Percentiles rank a stretch among this genome's conserved stretches.
Evolutionary conservation across 2,888 invertebrate species (phyloP).

Genomic region (Drosophila subquinaria): DNA sequence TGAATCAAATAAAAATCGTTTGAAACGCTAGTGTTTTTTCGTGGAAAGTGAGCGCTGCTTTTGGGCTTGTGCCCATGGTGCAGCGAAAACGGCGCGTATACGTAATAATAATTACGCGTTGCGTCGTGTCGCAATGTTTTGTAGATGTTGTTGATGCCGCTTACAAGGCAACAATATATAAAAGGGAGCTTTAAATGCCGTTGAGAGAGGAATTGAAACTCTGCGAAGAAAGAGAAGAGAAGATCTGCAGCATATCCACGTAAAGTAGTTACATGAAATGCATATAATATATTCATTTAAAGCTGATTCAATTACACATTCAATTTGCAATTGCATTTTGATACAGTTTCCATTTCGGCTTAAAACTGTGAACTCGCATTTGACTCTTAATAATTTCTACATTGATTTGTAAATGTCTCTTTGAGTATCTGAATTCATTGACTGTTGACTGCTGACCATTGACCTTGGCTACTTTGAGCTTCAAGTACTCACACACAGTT

Average conservation of each 20-base stretch:
- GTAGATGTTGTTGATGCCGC: not conserved
- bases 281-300: no score
- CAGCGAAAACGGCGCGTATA: conserved; percentile 56
- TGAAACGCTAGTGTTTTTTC: not conserved
- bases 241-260: not conserved
- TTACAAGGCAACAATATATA: conserved; percentile 59
- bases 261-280: not conserved
- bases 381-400: not conserved
- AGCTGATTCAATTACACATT: not conserved
- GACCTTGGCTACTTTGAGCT: conserved; percentile 1
- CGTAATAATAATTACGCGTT: conserved; percentile 74
- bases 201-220: conserved; percentile 21
- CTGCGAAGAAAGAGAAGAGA: not conserved
- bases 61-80: conserved; percentile 28
- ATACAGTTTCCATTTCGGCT: not conserved
- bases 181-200: conserved; percentile 50
- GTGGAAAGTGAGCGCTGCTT: not conserved
- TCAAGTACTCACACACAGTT: conserved; percentile 8
- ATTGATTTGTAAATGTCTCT: conserved; percentile 7
- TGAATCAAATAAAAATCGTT: not conserved
- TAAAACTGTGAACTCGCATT: not conserved
- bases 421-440: conserved; percentile 3
- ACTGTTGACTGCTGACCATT: not conserved
- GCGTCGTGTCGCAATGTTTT: conserved; percentile 28
- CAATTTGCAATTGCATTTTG: not conserved